A percentile compares a stretch with the other conserved stretches of the same genome.
These are phyloP conservation scores for Noctua fimbriata DNA, from an alignment of 2,888 invertebrate genomes.

Conservation along the genomic window DNA sequence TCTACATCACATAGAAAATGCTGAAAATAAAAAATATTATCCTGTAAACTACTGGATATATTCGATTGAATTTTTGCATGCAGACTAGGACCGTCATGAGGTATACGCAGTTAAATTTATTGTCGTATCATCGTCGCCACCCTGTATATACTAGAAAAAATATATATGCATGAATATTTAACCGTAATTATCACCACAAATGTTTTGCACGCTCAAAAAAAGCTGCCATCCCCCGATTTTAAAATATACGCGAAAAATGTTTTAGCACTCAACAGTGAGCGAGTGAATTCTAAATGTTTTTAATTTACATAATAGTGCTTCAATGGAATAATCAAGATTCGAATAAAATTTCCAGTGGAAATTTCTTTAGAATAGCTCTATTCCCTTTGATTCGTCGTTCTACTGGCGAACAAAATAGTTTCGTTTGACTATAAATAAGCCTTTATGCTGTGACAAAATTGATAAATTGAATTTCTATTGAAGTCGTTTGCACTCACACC, in stretches of 20 bases:
- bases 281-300: constrained; percentile 58
- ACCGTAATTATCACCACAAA: constrained; percentile 30
- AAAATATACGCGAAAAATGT: constrained; percentile 47
- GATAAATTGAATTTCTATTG: constrained; percentile 42
- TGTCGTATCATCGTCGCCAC: neutral
- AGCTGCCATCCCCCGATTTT: constrained; percentile 17
- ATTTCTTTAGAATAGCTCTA: constrained; percentile 43
- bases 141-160: neutral
- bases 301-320: constrained; percentile 62
- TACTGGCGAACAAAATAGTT: constrained; percentile 32
- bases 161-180: neutral
- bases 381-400: constrained; percentile 31
- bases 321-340: constrained; percentile 51
- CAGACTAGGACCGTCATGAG: too few species aligned
- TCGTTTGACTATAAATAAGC: constrained; percentile 37
- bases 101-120: too few species aligned
- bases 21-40: too few species aligned
- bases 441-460: constrained; percentile 25
- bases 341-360: constrained; percentile 50
- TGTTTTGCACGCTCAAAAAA: constrained; percentile 24
- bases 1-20: too few species aligned
- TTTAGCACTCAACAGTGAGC: constrained; percentile 42
- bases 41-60: too few species aligned
- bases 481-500: constrained; percentile 10
- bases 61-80: too few species aligned